A percentile compares a stretch with the other conserved stretches of the same genome.
phyloP scores from a whole-genome alignment of 2,113 vertebrate species.

The Datnioides undecimradiatus region DNA sequence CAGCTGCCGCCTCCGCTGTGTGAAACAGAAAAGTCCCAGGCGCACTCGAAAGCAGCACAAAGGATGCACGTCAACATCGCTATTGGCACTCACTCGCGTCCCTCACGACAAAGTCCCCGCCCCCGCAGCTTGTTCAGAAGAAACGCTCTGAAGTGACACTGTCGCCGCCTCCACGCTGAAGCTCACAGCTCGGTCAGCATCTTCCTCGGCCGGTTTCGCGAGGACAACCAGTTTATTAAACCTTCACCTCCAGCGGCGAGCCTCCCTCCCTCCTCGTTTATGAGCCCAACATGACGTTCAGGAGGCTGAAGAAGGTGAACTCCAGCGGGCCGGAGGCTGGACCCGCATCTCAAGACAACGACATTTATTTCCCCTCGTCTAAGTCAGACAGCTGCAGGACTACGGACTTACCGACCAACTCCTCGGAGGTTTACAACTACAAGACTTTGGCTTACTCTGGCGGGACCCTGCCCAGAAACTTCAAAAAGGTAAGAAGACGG shows the following conservation, averaged over 20 bases:
- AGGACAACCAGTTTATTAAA: neutral
- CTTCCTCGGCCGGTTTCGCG: neutral
- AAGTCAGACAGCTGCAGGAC: conserved; percentile 81
- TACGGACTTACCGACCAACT: conserved; percentile 50
- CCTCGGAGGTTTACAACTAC: conserved; percentile 85
- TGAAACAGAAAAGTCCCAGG: neutral
- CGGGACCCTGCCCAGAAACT: conserved; percentile 87
- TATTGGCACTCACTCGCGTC: conserved; percentile 40
- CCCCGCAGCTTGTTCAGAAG: conserved; percentile 41
- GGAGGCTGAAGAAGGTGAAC: conserved; percentile 81
- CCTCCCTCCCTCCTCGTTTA: neutral
- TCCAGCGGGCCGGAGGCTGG: conserved; percentile 72
- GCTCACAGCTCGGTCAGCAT: conserved; percentile 42
- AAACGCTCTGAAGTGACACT: neutral
- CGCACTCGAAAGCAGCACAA: neutral
- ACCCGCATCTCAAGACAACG: conserved; percentile 68
- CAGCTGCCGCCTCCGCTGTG: too few species aligned
- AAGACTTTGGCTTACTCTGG: conserved; percentile 90
- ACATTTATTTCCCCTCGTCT: conserved; percentile 83
- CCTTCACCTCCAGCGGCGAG: too few species aligned
- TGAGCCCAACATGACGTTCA: conserved; percentile 81
- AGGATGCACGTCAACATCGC: conserved; percentile 25
- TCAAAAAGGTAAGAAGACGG: conserved; percentile 82
- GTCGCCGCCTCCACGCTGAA: conserved; percentile 38
- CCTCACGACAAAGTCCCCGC: conserved; percentile 40